phyloP scores from a whole-genome alignment of 2,888 invertebrate genomes.

The Scelioninae gen. 2 region DNA sequence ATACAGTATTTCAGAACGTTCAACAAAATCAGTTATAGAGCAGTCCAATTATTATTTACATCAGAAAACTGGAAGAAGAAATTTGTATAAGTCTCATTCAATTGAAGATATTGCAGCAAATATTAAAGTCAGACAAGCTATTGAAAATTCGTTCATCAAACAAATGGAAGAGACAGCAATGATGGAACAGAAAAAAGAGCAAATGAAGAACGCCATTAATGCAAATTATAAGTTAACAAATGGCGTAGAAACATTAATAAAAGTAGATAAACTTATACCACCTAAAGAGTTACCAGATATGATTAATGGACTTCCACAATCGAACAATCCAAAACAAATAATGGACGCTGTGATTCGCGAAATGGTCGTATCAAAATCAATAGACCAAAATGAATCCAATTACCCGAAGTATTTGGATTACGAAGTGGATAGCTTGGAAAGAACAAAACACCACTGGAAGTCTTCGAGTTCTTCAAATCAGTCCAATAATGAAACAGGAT shows the following conservation, averaged over 20 bases:
- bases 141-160: constrained; percentile 72
- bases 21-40: constrained; percentile 72
- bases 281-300: constrained; percentile 68
- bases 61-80: constrained; percentile 21
- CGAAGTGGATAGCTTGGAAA: constrained; percentile 73
- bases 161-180: constrained; percentile 71
- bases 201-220: constrained; percentile 26
- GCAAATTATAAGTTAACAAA: not conserved
- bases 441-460: constrained; percentile 65
- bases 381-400: constrained; percentile 61
- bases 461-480: constrained; percentile 66
- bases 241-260: constrained; percentile 2
- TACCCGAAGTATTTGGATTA: constrained; percentile 63
- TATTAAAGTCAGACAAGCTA: constrained; percentile 70
- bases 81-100: constrained; percentile 14
- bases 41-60: constrained; percentile 64
- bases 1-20: constrained; percentile 74
- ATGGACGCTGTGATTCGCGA: constrained; percentile 76
- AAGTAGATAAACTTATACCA: constrained; percentile 39
- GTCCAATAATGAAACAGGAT: constrained; percentile 79
- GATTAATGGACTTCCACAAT: constrained; percentile 69
- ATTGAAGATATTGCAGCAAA: constrained; percentile 61
- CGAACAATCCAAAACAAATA: constrained; percentile 71
- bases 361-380: constrained; percentile 71
- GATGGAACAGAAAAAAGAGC: constrained; percentile 59